Conservation (phyloP, 37 sponge, comb jelly and placozoan genomes). For the Spongia lamella region DNA sequence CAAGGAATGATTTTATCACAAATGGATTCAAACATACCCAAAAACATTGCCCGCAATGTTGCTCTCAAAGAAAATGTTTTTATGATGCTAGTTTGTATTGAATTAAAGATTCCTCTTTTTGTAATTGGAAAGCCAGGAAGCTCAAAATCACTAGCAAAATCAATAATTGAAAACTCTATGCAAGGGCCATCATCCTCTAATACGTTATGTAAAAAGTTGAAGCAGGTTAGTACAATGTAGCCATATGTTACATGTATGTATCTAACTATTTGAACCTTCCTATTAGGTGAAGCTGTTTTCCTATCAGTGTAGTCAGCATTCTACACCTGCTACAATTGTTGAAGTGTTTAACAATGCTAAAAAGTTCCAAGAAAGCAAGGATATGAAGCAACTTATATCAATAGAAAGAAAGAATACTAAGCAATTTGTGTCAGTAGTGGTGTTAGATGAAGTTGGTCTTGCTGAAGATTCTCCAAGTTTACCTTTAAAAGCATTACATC, state of each 20-base stretch:
- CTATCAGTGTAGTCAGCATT: constrained; percentile 85
- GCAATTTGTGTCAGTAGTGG: constrained; percentile 67
- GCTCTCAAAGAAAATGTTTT: constrained; percentile 3
- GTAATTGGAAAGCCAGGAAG: constrained; percentile 3
- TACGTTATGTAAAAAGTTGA: no score
- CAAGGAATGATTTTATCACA: no score
- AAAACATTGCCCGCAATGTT: constrained; percentile 1
- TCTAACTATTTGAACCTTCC: not conserved
- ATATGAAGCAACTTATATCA: constrained; percentile 57
- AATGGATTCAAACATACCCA: not conserved
- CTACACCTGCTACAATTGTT: constrained; percentile 69
- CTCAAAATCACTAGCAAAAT: constrained; percentile 7
- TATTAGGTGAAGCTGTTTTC: constrained; percentile 60
- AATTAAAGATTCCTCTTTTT: not conserved
- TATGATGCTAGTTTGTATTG: constrained; percentile 15
- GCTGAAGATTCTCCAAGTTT: constrained; percentile 84
- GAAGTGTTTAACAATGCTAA: constrained; percentile 65
- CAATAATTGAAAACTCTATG: constrained; percentile 6
- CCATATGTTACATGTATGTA: not conserved
- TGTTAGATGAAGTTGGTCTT: constrained; percentile 88
- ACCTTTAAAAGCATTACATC: constrained; percentile 85
- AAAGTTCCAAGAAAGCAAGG: constrained; percentile 45
- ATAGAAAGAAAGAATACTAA: constrained; percentile 26
- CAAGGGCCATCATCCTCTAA: not conserved
- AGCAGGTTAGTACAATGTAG: constrained; percentile 12